Conservation (phyloP, 1,140 invertebrate genomes). For the Alviniconcha marisindica region DNA sequence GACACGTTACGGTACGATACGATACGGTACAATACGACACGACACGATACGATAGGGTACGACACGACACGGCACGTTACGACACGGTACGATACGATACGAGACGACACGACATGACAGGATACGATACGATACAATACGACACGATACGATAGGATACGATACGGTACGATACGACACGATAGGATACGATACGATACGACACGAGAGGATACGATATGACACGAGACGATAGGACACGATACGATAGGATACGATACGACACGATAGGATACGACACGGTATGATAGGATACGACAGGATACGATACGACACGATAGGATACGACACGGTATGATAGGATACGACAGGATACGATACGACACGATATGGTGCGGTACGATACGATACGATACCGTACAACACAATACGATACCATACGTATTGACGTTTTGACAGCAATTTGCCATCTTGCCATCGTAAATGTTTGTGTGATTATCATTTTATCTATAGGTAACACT, state of each 20-base stretch:
- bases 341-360: neutral
- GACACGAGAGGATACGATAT: neutral
- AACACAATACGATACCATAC: neutral
- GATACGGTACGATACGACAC: constrained; percentile 1
- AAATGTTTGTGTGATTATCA: too few relatives aligned
- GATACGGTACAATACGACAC: neutral
- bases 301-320: constrained; percentile 17
- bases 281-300: constrained; percentile 10
- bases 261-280: constrained; percentile 12
- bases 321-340: constrained; percentile 2
- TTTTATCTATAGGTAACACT: too few relatives aligned
- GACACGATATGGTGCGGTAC: neutral
- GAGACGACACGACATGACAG: neutral
- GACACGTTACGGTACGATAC: constrained; percentile 11
- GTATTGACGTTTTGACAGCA: too few relatives aligned
- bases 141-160: neutral
- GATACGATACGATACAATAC: neutral
- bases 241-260: constrained; percentile 19
- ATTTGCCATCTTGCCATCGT: too few relatives aligned
- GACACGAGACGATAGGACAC: neutral
- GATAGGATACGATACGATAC: constrained; percentile 28
- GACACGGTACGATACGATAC: neutral
- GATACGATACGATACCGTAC: neutral
- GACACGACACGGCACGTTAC: neutral
- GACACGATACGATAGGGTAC: neutral